These are phyloP conservation scores for Drosophila chauvacae DNA, from an alignment of 1,140 invertebrate genomes.

Conservation along the genomic window DNA sequence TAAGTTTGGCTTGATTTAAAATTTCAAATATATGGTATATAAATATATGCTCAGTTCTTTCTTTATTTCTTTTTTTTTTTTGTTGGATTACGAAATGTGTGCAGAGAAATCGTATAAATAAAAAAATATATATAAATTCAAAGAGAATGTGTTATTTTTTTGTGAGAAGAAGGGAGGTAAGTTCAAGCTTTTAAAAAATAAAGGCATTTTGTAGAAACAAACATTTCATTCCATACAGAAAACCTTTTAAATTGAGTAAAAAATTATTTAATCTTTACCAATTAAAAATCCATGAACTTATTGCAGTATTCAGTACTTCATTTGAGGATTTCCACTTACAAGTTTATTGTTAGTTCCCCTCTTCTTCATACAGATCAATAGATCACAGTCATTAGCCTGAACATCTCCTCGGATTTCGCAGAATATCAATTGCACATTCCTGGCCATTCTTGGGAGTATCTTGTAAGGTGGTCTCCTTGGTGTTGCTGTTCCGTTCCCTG, in stretches of 20 bases:
- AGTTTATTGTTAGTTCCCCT: background rate
- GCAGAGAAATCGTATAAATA: conserved; percentile 80
- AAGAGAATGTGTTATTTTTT: conserved; percentile 15
- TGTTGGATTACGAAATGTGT: conserved; percentile 56
- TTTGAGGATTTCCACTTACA: background rate
- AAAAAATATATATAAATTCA: conserved; percentile 76
- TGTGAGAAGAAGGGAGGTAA: background rate
- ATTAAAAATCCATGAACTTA: background rate
- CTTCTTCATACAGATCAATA: conserved; percentile 2
- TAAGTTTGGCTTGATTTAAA: conserved; percentile 20
- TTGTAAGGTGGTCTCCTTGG: conserved; percentile 52
- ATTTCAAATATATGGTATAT: conserved; percentile 2
- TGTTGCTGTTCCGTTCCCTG: conserved; percentile 3
- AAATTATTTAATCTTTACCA: too few species aligned
- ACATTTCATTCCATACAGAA: too few species aligned
- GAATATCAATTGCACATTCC: conserved; percentile 49
- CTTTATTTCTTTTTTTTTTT: conserved; percentile 1
- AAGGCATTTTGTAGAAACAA: too few species aligned
- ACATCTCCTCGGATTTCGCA: conserved; percentile 18
- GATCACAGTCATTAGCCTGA: conserved; percentile 16
- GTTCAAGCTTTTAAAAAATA: background rate
- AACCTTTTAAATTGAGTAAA: too few species aligned
- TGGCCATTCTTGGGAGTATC: conserved; percentile 9
- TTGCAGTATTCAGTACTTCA: background rate
- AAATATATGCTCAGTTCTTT: conserved; percentile 30